phyloP scores from a whole-genome alignment of 1,140 invertebrate species.

The Anoplolepis gracilipes region DNA sequence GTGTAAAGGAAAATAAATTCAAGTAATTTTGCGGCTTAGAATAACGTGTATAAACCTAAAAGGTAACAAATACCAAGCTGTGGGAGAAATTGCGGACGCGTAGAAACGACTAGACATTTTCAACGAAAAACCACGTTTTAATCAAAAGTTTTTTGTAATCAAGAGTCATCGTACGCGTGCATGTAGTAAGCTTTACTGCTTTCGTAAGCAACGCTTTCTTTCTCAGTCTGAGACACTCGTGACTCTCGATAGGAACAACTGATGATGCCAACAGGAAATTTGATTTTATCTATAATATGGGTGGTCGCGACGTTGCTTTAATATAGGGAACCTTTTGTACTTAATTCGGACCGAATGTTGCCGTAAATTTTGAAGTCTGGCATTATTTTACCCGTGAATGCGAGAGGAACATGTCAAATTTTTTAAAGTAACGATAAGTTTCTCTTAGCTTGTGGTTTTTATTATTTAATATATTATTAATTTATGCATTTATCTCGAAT shows the following conservation, averaged over 20 bases:
- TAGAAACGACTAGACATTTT: conserved; percentile 30
- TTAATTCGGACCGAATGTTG: conserved; percentile 26
- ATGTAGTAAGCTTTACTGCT: conserved; percentile 32
- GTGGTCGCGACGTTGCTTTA: neutral
- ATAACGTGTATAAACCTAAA: neutral
- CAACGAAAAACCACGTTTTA: conserved; percentile 50
- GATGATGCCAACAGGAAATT: neutral
- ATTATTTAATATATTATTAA: too few relatives aligned
- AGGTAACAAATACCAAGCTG: neutral
- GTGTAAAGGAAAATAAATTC: neutral
- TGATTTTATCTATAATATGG: conserved; percentile 15
- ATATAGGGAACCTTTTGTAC: conserved; percentile 30
- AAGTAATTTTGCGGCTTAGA: neutral
- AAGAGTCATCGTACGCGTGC: neutral
- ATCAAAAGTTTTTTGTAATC: conserved; percentile 52
- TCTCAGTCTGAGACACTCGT: neutral
- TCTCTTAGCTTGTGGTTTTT: neutral
- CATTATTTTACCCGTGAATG: neutral
- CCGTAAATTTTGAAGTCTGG: neutral
- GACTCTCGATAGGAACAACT: neutral
- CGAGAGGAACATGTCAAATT: neutral
- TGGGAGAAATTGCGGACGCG: neutral
- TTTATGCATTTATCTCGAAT: too few relatives aligned
- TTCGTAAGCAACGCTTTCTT: neutral
- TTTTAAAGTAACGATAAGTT: neutral